Base-by-base conservation (phyloP, 2,888 invertebrate genomes). In the Melieria crassipennis region DNA sequence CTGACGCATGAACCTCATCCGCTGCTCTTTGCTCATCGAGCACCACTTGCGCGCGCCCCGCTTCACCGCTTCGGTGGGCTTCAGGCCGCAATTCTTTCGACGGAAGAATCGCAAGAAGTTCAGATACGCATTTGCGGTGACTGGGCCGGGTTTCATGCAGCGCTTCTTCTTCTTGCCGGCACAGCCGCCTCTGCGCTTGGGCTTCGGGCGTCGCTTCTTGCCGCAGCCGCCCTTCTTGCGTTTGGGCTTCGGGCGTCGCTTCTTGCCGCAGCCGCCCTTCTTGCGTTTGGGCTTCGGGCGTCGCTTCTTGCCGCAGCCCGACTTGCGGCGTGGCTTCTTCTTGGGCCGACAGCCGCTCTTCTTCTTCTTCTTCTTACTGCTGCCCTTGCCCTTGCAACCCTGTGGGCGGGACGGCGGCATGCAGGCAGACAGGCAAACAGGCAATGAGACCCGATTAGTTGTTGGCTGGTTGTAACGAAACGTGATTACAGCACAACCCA, bases 1-100 rank as follows among this genome's bases (percentile, higher is more conserved):
- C 76, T 74, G 73, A 0, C 72, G 65, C 4, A 73, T 71, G 60
- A 75, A 80, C 0, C 65, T 65, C 3, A 73, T 48, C 42, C 76
- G 79, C 13, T 75, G 73, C 11, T 56, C 57, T 4, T 73, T 68
- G 0, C 76, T 7, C 1, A 79, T n/a, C 2, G 66, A 55, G 7
- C 75, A 73, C 79, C 79, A 79, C 11, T 76, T 76, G 0, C 76
- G 73, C 2, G 79, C 79, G 1, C 76, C 79, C 43, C 68, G 69
- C n/a, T 58, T 55, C 10, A 79, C 66, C 16, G 76, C 9, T 1
- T 77, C 76, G 0, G 60, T 72, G 1, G 79, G 75, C 3, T 60
- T 69, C 0, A 79, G 57, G 0, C 71, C 75, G 57, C 77, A 78
- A 48, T 80, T 74, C 7, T 70, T 76, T 30, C 75, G 65, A 0